A percentile compares a stretch with the other conserved stretches of the same genome.
These are phyloP conservation scores for Lophotriccus pileatus DNA, from an alignment of 2,797 vertebrate genomes.

Conservation along the genomic window DNA sequence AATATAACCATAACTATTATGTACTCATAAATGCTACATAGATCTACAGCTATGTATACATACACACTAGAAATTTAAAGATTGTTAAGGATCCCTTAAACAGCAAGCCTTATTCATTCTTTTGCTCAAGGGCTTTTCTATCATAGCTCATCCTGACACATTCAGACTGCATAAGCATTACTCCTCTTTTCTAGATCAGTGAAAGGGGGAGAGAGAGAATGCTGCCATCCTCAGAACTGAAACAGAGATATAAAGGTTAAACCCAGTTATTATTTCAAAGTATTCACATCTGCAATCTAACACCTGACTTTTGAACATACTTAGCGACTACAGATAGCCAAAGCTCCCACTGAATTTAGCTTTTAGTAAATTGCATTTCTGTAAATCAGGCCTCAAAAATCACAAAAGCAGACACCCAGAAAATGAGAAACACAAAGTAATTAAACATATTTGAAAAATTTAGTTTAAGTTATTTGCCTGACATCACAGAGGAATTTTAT, in stretches of 20 bases:
- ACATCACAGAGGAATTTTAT: not conserved
- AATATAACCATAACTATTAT: not conserved
- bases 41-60: not conserved
- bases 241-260: not conserved
- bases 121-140: not conserved
- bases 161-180: not conserved
- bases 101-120: not conserved
- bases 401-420: not conserved
- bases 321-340: not conserved
- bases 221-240: not conserved
- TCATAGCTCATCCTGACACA: not conserved
- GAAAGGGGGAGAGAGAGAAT: not conserved
- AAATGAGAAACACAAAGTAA: not conserved
- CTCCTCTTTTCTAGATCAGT: not conserved
- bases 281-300: not conserved
- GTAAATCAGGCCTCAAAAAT: not conserved
- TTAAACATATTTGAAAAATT: not conserved
- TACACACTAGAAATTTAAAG: not conserved
- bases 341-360: not conserved
- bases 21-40: not conserved
- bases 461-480: not conserved
- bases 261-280: not conserved
- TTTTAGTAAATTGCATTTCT: not conserved
- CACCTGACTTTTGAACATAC: not conserved
- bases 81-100: not conserved